Evolutionary conservation across 2,888 invertebrate genomes (phyloP).

Genomic region (Chrysomela aeneicollis): DNA sequence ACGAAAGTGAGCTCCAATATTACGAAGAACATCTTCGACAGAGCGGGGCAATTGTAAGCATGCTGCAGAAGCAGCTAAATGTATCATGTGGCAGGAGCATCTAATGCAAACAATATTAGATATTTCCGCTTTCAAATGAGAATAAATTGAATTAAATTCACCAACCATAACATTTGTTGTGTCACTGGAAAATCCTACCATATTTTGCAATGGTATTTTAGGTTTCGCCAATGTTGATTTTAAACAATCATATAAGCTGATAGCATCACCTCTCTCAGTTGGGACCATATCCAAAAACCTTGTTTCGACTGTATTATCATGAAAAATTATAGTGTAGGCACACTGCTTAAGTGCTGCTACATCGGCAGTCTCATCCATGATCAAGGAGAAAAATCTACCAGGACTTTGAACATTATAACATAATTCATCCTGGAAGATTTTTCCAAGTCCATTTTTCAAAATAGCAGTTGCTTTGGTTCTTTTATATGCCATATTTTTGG

Average conservation of each 20-base stretch:
- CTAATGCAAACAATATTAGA: slow-evolving; percentile 48
- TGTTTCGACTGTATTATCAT: not conserved
- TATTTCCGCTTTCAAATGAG: slow-evolving; percentile 25
- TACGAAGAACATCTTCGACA: slow-evolving; percentile 40
- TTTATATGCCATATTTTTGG: not conserved
- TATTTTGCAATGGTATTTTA: slow-evolving; percentile 38
- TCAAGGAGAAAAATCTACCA: slow-evolving; percentile 9
- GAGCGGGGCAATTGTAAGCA: slow-evolving; percentile 49
- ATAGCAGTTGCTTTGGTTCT: slow-evolving; percentile 11
- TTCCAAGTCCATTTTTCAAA: slow-evolving; percentile 4
- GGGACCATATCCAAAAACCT: slow-evolving; percentile 20
- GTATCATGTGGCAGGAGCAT: slow-evolving; percentile 52
- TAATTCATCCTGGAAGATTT: not conserved
- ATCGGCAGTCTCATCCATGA: slow-evolving; percentile 19
- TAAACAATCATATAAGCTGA: not conserved
- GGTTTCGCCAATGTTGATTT: slow-evolving; percentile 8
- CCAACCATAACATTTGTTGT: slow-evolving; percentile 50
- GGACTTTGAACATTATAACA: not conserved
- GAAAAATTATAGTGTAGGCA: not conserved
- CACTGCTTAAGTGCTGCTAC: slow-evolving; percentile 12
- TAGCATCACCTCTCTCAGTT: slow-evolving; percentile 2
- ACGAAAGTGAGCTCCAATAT: slow-evolving; percentile 44
- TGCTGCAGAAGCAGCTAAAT: slow-evolving; percentile 48
- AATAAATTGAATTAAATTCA: slow-evolving; percentile 31
- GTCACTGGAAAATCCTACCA: slow-evolving; percentile 47